These are phyloP conservation scores for Gerris buenoi DNA, from an alignment of 1,140 invertebrate species.

Conservation along the genomic window DNA sequence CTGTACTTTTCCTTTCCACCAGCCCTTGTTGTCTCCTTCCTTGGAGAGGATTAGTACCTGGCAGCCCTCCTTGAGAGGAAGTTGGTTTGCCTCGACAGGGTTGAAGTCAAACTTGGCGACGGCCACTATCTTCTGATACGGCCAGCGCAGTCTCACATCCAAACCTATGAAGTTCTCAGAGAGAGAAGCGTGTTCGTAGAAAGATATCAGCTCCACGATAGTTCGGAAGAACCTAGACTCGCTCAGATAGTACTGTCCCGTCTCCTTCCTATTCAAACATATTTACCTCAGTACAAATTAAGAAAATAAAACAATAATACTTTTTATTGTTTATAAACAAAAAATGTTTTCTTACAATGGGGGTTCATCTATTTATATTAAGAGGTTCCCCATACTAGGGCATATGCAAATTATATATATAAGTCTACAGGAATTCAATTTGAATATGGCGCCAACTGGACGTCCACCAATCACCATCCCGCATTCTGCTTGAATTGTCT, in stretches of 20 bases:
- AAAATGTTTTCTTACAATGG: too few relatives aligned
- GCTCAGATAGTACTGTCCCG: slow-evolving; percentile 59
- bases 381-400: too few relatives aligned
- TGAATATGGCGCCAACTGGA: too few relatives aligned
- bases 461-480: too few relatives aligned
- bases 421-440: too few relatives aligned
- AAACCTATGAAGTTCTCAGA: slow-evolving; percentile 81
- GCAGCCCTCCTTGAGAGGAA: slow-evolving; percentile 60
- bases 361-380: too few relatives aligned
- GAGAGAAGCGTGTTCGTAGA: slow-evolving; percentile 75
- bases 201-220: slow-evolving; percentile 73
- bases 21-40: slow-evolving; percentile 59
- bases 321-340: too few relatives aligned
- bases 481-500: too few relatives aligned
- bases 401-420: too few relatives aligned
- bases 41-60: slow-evolving; percentile 60
- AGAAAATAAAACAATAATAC: too few relatives aligned
- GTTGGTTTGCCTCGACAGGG: slow-evolving; percentile 54
- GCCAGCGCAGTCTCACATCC: slow-evolving; percentile 57
- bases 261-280: slow-evolving; percentile 38
- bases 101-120: slow-evolving; percentile 60
- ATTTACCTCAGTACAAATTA: too few relatives aligned
- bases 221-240: slow-evolving; percentile 80
- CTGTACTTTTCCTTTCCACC: slow-evolving; percentile 62
- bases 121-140: slow-evolving; percentile 54